Base-by-base conservation (phyloP, 2,888 invertebrate genomes). In the Dione juno region DNA sequence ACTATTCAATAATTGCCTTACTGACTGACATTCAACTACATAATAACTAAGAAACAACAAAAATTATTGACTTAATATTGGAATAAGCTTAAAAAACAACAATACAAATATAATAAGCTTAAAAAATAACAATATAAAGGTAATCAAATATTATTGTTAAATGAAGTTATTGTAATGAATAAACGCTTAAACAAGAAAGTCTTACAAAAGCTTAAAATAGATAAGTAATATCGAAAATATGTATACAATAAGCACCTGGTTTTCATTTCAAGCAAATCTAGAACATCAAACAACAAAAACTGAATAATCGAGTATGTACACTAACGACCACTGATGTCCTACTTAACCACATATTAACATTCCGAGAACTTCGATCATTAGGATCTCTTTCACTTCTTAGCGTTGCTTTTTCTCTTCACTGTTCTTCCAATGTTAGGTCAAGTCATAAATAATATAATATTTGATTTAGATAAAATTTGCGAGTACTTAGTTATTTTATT, bases 301-400 rank as follows among this genome's bases (percentile, higher is more conserved):
- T 35, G n/a, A 45, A 61, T 61, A 61, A 28, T 45, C 45, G 45
- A 37, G 28, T 45, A 21, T 45, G 45, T 35, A 35, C 61, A 61
- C 61, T 61, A 61, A 61, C 45, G 61, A 61, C 61, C 61, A 35
- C 45, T 45, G n/a, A 41, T 59, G 59, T 43, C 43, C 59, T 59
- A 45, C 61, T 61, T 61, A 45, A 28, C 45, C 28, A 28, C 45
- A 61, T 61, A 61, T 61, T 61, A 61, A 61, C 61, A 45, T 61
- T 61, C 35, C 45, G 35, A 61, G 43, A 45, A 61, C 61, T 45
- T 45, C 45, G 45, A 45, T 61, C 61, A 28, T 61, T 61, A 45
- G 61, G 61, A 28, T 16, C 61, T 45, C 59, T 61, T 59, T 59
- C 45, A 35, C 61, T 61, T 61, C 61, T 61, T 61, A 45, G 61